These are phyloP conservation scores for Phylloscopus trochilus DNA, from an alignment of 2,113 vertebrate genomes.

Conservation along the genomic window DNA sequence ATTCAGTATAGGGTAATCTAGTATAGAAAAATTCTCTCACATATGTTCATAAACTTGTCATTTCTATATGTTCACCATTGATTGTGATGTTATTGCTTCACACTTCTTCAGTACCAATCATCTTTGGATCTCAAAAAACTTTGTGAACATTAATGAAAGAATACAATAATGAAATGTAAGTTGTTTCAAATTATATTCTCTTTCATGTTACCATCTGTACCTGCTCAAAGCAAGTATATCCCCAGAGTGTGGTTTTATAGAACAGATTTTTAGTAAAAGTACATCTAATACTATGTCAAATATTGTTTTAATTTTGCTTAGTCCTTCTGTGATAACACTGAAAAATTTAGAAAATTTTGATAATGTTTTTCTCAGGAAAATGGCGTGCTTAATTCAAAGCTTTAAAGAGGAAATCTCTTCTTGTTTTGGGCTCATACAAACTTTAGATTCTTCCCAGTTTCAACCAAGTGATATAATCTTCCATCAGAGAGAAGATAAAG, in stretches of 20 bases:
- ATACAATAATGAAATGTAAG: neutral
- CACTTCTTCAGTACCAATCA: neutral
- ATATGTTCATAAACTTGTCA: neutral
- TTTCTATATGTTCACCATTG: neutral
- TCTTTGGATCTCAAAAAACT: neutral
- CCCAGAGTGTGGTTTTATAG: neutral
- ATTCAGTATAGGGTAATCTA: neutral
- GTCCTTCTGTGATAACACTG: neutral
- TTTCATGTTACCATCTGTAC: neutral
- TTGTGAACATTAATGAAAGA: neutral
- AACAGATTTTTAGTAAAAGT: neutral
- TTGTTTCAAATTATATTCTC: neutral
- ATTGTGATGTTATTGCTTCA: neutral
- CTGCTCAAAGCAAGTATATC: neutral
- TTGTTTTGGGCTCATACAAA: neutral
- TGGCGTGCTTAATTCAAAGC: neutral
- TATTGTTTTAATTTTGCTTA: slow-evolving; percentile 6
- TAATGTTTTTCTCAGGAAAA: neutral
- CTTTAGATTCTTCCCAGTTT: neutral
- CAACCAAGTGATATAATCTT: neutral
- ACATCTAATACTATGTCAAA: neutral
- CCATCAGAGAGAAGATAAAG: neutral
- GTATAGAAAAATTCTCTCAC: neutral
- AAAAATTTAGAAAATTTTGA: neutral
- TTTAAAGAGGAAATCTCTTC: neutral